These are phyloP conservation scores for Mohoua ochrocephala DNA, from an alignment of 2,113 vertebrate genomes.

Conservation along the genomic window DNA sequence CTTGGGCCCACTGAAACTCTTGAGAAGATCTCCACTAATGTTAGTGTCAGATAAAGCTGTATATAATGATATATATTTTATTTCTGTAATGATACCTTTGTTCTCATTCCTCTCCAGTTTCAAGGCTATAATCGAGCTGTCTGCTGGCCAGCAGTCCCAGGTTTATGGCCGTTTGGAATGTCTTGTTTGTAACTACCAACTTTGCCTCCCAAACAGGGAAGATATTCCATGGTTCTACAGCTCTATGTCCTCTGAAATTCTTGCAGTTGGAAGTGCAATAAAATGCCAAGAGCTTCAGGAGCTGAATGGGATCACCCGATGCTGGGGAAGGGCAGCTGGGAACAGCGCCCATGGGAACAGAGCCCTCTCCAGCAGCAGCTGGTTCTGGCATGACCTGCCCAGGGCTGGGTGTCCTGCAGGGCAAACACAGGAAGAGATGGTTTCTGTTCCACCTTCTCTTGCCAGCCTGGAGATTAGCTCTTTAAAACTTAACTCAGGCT, in stretches of 20 bases:
- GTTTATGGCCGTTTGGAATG: neutral
- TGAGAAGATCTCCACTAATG: neutral
- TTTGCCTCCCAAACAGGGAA: neutral
- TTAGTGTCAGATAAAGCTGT: neutral
- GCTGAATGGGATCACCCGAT: accelerated
- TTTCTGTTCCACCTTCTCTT: neutral
- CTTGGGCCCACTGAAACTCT: neutral
- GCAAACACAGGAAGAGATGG: neutral
- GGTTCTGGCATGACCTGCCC: neutral
- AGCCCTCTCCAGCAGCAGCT: neutral
- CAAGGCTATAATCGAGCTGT: neutral
- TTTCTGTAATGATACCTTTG: neutral
- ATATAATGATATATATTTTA: neutral
- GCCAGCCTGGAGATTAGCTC: neutral
- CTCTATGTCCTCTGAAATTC: neutral
- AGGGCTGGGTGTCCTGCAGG: neutral
- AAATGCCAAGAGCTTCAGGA: neutral
- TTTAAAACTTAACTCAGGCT: neutral
- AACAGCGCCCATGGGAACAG: neutral
- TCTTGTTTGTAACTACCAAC: neutral
- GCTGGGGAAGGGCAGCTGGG: neutral
- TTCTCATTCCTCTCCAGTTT: neutral
- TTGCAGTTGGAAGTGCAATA: neutral
- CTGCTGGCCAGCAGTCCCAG: neutral
- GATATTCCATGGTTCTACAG: neutral